phyloP scores from a whole-genome alignment of 2,797 vertebrate genomes.

The Adelosebastes latens region DNA sequence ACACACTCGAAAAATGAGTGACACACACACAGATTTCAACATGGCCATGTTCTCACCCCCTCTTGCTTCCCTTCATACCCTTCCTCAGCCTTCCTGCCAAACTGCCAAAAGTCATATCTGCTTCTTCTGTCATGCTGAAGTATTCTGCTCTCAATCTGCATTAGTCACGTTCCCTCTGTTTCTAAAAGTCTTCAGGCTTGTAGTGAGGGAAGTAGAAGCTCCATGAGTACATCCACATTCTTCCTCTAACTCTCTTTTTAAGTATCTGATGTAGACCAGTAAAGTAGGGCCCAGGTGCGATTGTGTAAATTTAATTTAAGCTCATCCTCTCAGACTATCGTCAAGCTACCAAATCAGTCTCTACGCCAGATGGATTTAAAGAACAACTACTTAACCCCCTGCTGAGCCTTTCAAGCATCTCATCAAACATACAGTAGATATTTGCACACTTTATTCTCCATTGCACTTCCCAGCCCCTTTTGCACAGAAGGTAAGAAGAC shows the following conservation, averaged over 20 bases:
- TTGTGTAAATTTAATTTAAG: conserved; percentile 34
- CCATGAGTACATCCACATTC: background rate
- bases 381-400: conserved; percentile 36
- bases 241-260: conserved; percentile 6
- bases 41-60: conserved; percentile 1
- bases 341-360: conserved; percentile 18
- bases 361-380: conserved; percentile 19
- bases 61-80: conserved; percentile 11
- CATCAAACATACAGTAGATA: conserved; percentile 6
- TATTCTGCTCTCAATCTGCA: conserved; percentile 44
- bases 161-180: conserved; percentile 35
- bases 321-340: conserved; percentile 17
- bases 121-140: conserved; percentile 41
- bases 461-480: background rate
- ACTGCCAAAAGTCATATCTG: conserved; percentile 35
- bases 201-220: background rate
- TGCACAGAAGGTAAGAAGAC: conserved; percentile 4
- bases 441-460: background rate
- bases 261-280: conserved; percentile 26
- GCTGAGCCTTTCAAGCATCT: conserved; percentile 20
- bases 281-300: background rate
- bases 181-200: conserved; percentile 26
- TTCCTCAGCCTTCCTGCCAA: conserved; percentile 26
- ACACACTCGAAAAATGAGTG: conserved; percentile 15
- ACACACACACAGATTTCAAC: background rate